Percentiles rank a stretch among this genome's conserved stretches.
These are phyloP conservation scores for Cyprinodon diabolis DNA, from an alignment of 2,797 vertebrate species.

Conservation along the genomic window DNA sequence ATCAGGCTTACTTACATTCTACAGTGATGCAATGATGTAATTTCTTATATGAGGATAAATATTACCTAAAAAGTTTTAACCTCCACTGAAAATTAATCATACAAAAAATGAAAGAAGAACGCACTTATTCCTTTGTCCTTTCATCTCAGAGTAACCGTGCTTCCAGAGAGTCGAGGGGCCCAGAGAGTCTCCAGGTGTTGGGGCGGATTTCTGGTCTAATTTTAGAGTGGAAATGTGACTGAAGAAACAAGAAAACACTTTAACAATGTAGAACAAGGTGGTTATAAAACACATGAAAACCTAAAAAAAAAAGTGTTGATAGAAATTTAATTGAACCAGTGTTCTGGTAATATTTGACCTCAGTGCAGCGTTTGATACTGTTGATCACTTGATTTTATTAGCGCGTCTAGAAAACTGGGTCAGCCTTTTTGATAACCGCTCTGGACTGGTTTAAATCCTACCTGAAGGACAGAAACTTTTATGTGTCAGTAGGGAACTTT, in stretches of 20 bases:
- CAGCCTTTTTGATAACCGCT: too few species aligned
- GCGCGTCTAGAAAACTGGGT: too few species aligned
- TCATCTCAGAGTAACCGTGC: conserved; percentile 93
- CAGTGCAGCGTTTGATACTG: too few species aligned
- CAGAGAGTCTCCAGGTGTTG: conserved; percentile 76
- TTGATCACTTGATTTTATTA: too few species aligned
- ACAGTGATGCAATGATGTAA: background rate
- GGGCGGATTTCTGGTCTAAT: conserved; percentile 90
- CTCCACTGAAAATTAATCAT: background rate
- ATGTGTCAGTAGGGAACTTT: too few species aligned
- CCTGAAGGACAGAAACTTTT: too few species aligned
- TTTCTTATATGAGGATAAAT: background rate
- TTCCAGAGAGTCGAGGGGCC: conserved; percentile 85
- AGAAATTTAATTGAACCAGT: background rate
- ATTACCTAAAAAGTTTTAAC: background rate
- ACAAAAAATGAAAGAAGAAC: conserved; percentile 49
- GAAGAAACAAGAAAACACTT: conserved; percentile 3
- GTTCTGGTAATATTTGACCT: too few species aligned
- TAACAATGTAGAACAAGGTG: background rate
- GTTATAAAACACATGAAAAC: background rate
- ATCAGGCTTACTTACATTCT: background rate
- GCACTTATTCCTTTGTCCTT: conserved; percentile 97
- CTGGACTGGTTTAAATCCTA: too few species aligned
- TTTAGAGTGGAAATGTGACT: conserved; percentile 95
- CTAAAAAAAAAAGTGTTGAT: background rate